phyloP scores from a whole-genome alignment of 2,113 vertebrate genomes.

The Lonchura striata region DNA sequence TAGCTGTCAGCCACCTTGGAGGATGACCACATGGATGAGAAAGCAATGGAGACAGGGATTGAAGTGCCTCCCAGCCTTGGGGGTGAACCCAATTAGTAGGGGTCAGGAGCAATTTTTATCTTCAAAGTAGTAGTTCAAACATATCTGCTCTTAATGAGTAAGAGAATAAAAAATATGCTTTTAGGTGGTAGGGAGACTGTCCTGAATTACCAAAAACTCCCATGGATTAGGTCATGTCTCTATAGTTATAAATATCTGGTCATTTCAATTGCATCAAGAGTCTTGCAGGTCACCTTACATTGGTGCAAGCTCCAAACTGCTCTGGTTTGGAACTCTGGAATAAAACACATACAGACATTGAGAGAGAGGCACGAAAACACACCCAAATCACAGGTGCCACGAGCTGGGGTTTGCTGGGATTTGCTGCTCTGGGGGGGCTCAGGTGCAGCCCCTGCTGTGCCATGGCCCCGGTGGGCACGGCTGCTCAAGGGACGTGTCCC shows the following conservation, averaged over 20 bases:
- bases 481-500: neutral
- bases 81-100: neutral
- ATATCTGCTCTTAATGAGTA: neutral
- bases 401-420: neutral
- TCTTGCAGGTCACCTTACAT: neutral
- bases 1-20: neutral
- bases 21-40: neutral
- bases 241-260: neutral
- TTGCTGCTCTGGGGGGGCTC: neutral
- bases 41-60: neutral
- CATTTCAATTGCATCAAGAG: neutral
- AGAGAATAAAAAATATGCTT: neutral
- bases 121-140: neutral
- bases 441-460: accelerated
- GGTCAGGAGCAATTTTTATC: neutral
- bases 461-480: accelerated
- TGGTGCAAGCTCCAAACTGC: neutral
- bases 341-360: neutral
- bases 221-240: neutral
- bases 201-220: neutral
- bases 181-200: neutral
- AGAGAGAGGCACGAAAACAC: neutral
- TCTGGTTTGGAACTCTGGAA: neutral
- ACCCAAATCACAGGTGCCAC: accelerated
- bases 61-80: neutral